Evolutionary conservation across 2,797 vertebrate genomes (phyloP).

Genomic region (Poeciliopsis gracilis): DNA sequence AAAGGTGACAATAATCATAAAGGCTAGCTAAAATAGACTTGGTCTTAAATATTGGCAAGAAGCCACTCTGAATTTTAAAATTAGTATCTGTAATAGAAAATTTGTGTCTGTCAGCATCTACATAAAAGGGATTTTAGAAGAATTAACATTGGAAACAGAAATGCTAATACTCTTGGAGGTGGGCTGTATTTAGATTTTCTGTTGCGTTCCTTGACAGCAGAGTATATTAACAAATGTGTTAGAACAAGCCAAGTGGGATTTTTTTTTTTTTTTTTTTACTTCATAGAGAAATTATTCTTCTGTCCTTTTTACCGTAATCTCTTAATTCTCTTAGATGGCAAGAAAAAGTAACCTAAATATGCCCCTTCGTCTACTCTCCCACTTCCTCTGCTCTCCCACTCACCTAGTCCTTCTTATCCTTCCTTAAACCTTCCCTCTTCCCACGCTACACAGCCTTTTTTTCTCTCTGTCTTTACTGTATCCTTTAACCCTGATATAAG

Average conservation of each 20-base stretch:
- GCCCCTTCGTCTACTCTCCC: slow-evolving; percentile 28
- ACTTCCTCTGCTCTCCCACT: slow-evolving; percentile 25
- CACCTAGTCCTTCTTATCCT: slow-evolving; percentile 44
- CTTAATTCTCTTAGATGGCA: slow-evolving; percentile 58
- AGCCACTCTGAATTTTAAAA: neutral
- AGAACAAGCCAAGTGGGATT: slow-evolving; percentile 27
- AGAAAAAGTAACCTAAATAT: slow-evolving; percentile 40
- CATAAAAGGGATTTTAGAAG: neutral
- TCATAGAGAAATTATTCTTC: slow-evolving; percentile 36
- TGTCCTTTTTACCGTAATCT: slow-evolving; percentile 47
- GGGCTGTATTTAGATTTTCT: neutral
- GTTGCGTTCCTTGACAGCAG: slow-evolving; percentile 23
- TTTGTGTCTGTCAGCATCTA: neutral
- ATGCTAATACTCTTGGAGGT: neutral
- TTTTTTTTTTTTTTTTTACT: slow-evolving; percentile 7
- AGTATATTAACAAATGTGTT: slow-evolving; percentile 42
- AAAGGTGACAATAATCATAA: neutral
- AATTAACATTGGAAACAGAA: neutral
- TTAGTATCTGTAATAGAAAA: neutral
- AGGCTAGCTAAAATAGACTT: neutral
- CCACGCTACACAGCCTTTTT: slow-evolving; percentile 22
- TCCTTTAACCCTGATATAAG: slow-evolving; percentile 33
- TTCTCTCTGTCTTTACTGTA: slow-evolving; percentile 20
- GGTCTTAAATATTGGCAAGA: neutral
- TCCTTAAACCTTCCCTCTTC: slow-evolving; percentile 53